Conservation (phyloP, 2,113 vertebrate genomes). For the Neopipo cinnamomea region DNA sequence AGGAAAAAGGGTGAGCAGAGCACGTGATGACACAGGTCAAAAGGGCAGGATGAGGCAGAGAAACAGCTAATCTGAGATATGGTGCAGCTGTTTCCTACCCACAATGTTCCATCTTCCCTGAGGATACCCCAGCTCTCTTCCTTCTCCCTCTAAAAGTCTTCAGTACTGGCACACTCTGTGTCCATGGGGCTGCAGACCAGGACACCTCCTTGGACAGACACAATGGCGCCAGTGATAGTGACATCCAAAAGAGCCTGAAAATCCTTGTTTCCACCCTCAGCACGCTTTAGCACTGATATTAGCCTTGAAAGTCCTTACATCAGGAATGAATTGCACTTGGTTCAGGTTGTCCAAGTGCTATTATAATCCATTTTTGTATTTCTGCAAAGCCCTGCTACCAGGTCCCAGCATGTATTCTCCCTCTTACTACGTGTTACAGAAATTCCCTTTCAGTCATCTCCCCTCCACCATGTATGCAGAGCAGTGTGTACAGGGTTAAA, state of each 20-base stretch:
- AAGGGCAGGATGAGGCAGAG: background rate
- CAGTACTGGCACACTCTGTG: background rate
- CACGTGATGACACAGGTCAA: background rate
- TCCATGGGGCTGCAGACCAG: background rate
- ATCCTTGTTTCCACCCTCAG: background rate
- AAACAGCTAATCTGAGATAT: background rate
- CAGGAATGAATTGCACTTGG: background rate
- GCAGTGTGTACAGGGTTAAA: background rate
- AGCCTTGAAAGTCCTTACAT: background rate
- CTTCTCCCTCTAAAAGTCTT: background rate
- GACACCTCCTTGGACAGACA: background rate
- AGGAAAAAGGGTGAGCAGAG: background rate
- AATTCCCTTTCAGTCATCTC: fast-evolving
- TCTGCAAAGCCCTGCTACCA: background rate
- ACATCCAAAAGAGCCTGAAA: background rate
- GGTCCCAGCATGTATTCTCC: background rate
- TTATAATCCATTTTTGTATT: background rate
- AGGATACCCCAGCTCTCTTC: background rate
- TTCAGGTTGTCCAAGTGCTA: background rate
- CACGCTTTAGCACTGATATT: background rate
- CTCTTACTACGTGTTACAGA: fast-evolving
- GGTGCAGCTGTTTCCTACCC: background rate
- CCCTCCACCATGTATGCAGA: background rate
- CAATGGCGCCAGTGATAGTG: too few relatives aligned
- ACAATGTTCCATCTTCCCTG: background rate